Evolutionary conservation across 2,113 vertebrate species (phyloP).

Genomic region (Centropus bengalensis): DNA sequence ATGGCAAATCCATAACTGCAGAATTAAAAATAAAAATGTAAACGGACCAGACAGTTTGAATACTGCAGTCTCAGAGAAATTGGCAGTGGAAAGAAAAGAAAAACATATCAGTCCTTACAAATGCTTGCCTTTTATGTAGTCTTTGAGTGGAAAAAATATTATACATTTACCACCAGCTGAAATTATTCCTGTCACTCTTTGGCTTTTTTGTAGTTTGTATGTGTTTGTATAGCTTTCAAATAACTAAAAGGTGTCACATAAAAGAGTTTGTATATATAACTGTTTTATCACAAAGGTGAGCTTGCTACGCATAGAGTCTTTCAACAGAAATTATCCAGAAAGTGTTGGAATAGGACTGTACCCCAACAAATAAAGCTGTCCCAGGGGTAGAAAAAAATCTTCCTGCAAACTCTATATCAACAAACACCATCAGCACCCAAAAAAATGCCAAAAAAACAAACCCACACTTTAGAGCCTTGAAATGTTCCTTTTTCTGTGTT

Average conservation of each 20-base stretch:
- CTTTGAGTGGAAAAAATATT: neutral
- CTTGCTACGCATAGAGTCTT: neutral
- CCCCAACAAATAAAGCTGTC: neutral
- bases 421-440: no score
- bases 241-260: neutral
- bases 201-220: neutral
- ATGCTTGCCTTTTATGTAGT: neutral
- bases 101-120: neutral
- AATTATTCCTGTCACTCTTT: neutral
- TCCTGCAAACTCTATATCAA: neutral
- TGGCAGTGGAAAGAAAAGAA: neutral
- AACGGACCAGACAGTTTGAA: neutral
- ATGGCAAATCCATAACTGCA: neutral
- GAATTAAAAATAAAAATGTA: neutral
- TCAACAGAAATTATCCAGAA: neutral
- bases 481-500: neutral
- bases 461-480: neutral
- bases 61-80: neutral
- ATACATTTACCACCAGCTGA: neutral
- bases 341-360: neutral
- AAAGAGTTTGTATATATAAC: neutral
- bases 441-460: no score
- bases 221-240: neutral
- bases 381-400: rapidly evolving
- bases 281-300: neutral